Conservation (phyloP, 2,113 vertebrate species). For the Pelmatolapia mariae region DNA sequence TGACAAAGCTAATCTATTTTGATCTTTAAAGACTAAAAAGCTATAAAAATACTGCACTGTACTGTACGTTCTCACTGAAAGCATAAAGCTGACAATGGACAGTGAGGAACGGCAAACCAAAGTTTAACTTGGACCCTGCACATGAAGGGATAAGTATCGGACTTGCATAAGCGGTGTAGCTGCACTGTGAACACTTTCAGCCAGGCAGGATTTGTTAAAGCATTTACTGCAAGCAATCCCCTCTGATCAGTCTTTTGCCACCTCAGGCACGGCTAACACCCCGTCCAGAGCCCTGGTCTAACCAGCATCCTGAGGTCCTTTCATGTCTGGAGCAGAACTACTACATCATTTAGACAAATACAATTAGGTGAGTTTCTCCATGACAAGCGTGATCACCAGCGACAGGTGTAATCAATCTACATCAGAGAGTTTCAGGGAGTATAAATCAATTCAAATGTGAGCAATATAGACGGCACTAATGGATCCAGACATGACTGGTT, state of each 20-base stretch:
- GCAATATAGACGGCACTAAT: constrained; percentile 42
- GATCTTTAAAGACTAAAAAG: constrained; percentile 31
- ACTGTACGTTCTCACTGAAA: neutral
- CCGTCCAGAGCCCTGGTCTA: neutral
- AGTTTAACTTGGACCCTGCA: neutral
- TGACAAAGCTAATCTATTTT: constrained; percentile 36
- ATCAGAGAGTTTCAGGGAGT: constrained; percentile 52
- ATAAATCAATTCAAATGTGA: constrained; percentile 59
- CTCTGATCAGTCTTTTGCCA: neutral
- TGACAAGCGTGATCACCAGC: constrained; percentile 50
- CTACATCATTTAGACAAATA: constrained; percentile 63
- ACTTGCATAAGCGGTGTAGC: neutral
- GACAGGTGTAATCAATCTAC: constrained; percentile 56
- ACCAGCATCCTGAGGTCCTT: constrained; percentile 17
- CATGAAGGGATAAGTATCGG: neutral
- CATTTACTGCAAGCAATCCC: neutral
- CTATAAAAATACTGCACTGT: neutral
- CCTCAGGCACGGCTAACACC: neutral
- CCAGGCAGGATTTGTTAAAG: neutral
- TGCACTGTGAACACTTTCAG: neutral
- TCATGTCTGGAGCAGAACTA: constrained; percentile 45
- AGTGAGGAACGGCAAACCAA: neutral
- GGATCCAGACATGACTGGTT: constrained; percentile 42
- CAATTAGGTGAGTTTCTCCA: constrained; percentile 44
- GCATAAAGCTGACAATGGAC: neutral